A percentile compares a stretch with the other conserved stretches of the same genome.
These are phyloP conservation scores for Paramuricea clavata DNA, from an alignment of 92 coral and sea anemone species.

Conservation along the genomic window DNA sequence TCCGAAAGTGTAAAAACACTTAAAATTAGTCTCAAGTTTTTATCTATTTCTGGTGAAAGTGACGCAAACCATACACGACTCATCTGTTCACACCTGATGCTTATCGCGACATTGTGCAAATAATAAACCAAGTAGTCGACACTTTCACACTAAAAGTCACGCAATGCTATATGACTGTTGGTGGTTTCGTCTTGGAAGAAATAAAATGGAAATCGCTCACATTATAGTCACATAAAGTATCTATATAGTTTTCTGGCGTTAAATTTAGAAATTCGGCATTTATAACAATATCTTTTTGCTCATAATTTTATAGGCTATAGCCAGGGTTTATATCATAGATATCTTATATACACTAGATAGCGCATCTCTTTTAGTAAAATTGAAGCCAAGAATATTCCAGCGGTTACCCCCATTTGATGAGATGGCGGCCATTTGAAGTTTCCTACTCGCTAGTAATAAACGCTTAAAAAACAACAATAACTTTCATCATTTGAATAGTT, in stretches of 20 bases:
- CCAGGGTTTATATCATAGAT: too few relatives aligned
- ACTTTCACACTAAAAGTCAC: constrained; percentile 38
- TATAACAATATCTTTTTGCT: too few relatives aligned
- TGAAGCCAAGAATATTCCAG: too few relatives aligned
- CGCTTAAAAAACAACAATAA: too few relatives aligned
- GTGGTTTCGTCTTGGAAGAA: not conserved
- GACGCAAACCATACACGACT: constrained; percentile 8
- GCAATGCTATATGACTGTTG: constrained; percentile 5
- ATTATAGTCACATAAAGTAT: not conserved
- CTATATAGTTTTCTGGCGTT: not conserved
- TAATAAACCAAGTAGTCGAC: constrained; percentile 48
- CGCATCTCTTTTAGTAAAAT: too few relatives aligned
- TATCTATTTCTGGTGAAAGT: constrained; percentile 23
- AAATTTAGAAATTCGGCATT: too few relatives aligned
- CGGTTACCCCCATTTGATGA: too few relatives aligned
- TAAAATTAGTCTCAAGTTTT: not conserved
- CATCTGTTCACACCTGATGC: constrained; percentile 40
- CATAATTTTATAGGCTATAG: too few relatives aligned
- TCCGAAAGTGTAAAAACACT: constrained; percentile 17
- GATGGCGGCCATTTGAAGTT: too few relatives aligned
- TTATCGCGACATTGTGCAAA: constrained; percentile 46
- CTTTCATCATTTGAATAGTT: too few relatives aligned
- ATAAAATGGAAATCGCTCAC: not conserved
- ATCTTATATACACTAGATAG: too few relatives aligned
- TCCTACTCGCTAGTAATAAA: too few relatives aligned